Evolutionary conservation across 2,797 vertebrate genomes (phyloP), one percentile per base, ranked within the genome.

Genomic region (Schizopygopsis malacanthus): DNA sequence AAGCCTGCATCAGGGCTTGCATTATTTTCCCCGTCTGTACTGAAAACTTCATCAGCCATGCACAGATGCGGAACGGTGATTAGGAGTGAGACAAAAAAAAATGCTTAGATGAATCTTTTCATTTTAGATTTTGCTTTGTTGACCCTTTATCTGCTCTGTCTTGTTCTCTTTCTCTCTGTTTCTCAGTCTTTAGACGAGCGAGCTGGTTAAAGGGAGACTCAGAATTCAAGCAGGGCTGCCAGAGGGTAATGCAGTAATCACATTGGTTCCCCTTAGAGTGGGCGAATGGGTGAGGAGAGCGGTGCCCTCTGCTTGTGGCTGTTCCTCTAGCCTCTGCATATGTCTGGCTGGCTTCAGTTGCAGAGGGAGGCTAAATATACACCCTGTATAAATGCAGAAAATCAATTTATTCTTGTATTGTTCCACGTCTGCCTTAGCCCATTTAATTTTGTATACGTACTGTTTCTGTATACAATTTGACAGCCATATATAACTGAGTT

Each of bases 201-300:
- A 79, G 69, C 61, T 84, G 73, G 83, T 84, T 56, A 69, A 70
- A 84, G 61, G 87, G 69, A 81, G 83, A 37, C 72, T 84, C 56
- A 10, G 75, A 84, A 88, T 82, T 82, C 85, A 87, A 87, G 63
- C 82, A 79, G 88, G 85, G 82, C 87, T 84, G 86, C 85, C 85
- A 89, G 85, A 91, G 90, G 89, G 86, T 89, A 89, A 89, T 89
- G 82, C 87, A 89, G 88, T 90, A 91, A 91, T 90, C 89, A 89
- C 89, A 87, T 88, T 84, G 86, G 88, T 89, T 90, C 89, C 90
- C 88, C 89, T 83, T 45, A 79, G 89, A 91, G 86, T 88, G 88
- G 83, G 83, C 75, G 85, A 87, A 83, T 71, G 87, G 82, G 89
- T 85, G 86, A 88, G 82, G 75, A 73, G 80, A 89, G 87, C 63